phyloP scores from a whole-genome alignment of 2,888 invertebrate species.

The Athalia rosae region DNA sequence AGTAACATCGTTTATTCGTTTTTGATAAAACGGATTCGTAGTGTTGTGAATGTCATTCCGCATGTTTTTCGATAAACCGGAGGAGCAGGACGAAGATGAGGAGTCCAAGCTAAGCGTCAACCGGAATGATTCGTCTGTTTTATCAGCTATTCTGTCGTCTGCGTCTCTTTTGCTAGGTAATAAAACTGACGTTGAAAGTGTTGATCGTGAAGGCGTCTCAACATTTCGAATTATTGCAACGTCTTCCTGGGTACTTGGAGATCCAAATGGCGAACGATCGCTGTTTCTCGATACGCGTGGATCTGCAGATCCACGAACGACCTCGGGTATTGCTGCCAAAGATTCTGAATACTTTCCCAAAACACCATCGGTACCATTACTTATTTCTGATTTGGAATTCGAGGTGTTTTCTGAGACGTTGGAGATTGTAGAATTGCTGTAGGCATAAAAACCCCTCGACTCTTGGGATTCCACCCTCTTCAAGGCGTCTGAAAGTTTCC shows the following conservation, averaged over 20 bases:
- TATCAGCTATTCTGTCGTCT: not conserved
- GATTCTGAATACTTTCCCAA: not conserved
- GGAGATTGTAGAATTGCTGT: slow-evolving; percentile 20
- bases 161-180: not conserved
- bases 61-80: slow-evolving; percentile 10
- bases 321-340: not conserved
- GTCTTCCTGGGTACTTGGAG: not conserved
- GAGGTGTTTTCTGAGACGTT: not conserved
- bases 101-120: not conserved
- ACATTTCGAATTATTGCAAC: slow-evolving; percentile 2
- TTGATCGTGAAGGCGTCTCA: not conserved
- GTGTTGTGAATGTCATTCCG: not conserved
- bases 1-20: not conserved
- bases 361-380: not conserved
- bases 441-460: not conserved
- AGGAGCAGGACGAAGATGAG: slow-evolving; percentile 4
- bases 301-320: not conserved
- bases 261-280: not conserved
- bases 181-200: not conserved
- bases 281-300: not conserved
- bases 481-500: slow-evolving; percentile 10
- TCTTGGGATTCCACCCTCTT: slow-evolving; percentile 1
- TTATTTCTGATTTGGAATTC: not conserved
- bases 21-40: slow-evolving; percentile 3
- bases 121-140: not conserved